Evolutionary conservation across 1,140 invertebrate genomes (phyloP), one percentile per base, ranked within the genome.

Genomic region (Heliconius eleuchia): DNA sequence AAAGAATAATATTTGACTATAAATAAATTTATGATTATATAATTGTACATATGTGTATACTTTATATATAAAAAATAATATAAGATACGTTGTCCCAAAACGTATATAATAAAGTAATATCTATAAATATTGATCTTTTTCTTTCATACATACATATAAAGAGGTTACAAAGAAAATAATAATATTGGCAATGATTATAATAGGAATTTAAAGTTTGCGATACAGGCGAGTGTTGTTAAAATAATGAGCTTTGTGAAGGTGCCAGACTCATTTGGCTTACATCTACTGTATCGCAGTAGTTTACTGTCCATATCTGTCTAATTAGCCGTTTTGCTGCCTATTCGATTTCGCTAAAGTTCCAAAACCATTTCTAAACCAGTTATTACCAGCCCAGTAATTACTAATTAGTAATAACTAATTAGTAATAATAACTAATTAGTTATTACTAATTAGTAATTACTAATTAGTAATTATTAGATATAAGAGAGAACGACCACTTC

Each of bases 241-340:
- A 70, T 76, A 37, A 76, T 30, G 74, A 76, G 57, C 13, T 23
- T 34, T 27, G 39, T 23, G n/a, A 75, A 60, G 55, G 37, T 75
- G 73, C 73, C 73, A 75, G 34, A 37, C 52, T 75, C 27, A 27
- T 75, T 75, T 57, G 73, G 74, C 74, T 42, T 66, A 37, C 37
- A 66, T 66, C 23, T 66, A 66, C 57, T 66, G 55, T 60, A 75
- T 46, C 6, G 37, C 30, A 66, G 34, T 75, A 66, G 39, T 75
- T 75, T 75, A 75, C 34, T 66, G 13, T 57, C 73, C 55, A 60
- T 75, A 75, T 75, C 2, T 60, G 72, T 50, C 37, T 73, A 73
- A 39, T 60, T n/a, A 57, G 52, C 34, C 9, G 13, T 18, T n/a
- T 37, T 16, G 37, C 6, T 71, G 37, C 30, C 13, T 71, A 3